Conservation (phyloP, 2,888 invertebrate genomes). For the Drosophila neotestacea region DNA sequence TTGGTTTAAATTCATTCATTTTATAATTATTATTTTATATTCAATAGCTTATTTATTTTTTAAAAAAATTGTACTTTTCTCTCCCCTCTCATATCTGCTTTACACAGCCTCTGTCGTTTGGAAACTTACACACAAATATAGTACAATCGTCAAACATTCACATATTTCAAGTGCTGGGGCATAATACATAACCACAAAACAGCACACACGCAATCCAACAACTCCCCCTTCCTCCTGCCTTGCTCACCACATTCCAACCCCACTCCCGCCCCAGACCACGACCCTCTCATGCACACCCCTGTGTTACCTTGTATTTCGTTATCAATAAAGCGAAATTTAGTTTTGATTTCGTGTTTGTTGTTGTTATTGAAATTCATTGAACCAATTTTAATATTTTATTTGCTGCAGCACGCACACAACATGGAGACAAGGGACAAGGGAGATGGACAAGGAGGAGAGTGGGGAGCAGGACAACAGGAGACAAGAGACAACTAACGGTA, state of each 20-base stretch:
- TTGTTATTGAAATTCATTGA: conserved; percentile 82
- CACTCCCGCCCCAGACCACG: not conserved
- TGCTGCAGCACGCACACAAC: conserved; percentile 68
- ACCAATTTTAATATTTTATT: conserved; percentile 82
- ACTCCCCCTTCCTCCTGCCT: not conserved
- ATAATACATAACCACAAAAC: conserved; percentile 64
- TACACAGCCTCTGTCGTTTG: conserved; percentile 5
- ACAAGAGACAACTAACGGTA: conserved; percentile 64
- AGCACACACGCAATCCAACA: conserved; percentile 34
- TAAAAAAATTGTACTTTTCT: too few relatives aligned
- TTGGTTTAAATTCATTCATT: not conserved
- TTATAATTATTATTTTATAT: too few relatives aligned
- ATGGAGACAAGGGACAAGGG: conserved; percentile 25
- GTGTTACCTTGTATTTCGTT: conserved; percentile 73
- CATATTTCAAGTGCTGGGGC: conserved; percentile 49
- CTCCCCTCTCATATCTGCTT: not conserved
- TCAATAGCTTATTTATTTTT: not conserved
- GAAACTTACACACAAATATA: not conserved
- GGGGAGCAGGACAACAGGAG: conserved; percentile 4
- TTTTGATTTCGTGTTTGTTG: conserved; percentile 82
- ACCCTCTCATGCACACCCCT: conserved; percentile 1
- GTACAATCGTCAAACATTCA: conserved; percentile 39
- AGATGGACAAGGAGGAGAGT: not conserved
- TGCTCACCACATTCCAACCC: not conserved
- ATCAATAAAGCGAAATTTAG: conserved; percentile 82